Evolutionary conservation across 2,797 vertebrate genomes (phyloP).

Genomic region (Streptopelia turtur): DNA sequence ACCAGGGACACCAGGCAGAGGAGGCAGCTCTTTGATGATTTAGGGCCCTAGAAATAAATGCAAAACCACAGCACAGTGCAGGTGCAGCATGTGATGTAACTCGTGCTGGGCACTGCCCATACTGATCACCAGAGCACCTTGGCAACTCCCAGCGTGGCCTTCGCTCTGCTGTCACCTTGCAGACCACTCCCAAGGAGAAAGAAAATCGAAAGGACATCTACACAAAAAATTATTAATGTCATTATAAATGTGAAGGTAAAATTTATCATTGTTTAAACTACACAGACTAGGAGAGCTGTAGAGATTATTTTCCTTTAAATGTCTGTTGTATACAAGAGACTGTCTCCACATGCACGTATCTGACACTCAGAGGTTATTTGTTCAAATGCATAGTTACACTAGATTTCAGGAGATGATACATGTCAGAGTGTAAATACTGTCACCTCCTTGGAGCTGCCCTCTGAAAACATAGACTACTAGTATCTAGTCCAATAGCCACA

Average conservation of each 20-base stretch:
- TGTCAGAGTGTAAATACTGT: neutral
- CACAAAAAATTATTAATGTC: slow-evolving; percentile 6
- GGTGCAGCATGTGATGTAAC: neutral
- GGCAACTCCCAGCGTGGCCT: neutral
- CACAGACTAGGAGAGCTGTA: neutral
- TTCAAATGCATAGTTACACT: neutral
- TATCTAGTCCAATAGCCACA: neutral
- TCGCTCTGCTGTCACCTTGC: neutral
- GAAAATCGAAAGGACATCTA: slow-evolving; percentile 3
- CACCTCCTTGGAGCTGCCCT: neutral
- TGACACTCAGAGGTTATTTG: neutral
- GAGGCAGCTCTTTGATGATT: neutral
- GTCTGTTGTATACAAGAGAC: neutral
- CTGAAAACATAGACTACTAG: neutral
- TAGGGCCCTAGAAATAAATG: neutral
- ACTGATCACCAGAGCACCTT: neutral
- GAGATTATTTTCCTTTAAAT: neutral
- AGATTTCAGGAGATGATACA: neutral
- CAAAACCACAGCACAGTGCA: neutral
- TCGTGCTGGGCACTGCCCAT: neutral
- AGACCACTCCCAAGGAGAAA: neutral
- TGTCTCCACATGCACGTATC: neutral
- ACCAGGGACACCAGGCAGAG: neutral
- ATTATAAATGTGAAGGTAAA: slow-evolving; percentile 20
- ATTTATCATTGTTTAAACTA: neutral